Percentiles rank a stretch among this genome's conserved stretches.
phyloP scores from a whole-genome alignment of 2,888 invertebrate genomes.

The Dorcus hopei region DNA sequence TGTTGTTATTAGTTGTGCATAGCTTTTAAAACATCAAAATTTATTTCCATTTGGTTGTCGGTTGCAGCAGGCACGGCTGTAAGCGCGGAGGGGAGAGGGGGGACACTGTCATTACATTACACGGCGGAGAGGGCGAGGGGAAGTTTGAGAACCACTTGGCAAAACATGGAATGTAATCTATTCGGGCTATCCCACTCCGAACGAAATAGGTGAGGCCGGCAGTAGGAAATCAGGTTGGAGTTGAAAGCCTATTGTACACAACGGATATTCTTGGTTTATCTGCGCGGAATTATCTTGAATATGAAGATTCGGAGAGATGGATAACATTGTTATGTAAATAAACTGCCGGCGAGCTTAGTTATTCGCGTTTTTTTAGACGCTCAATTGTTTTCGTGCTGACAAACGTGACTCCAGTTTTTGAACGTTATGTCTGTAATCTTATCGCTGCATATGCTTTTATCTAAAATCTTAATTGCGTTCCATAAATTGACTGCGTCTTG shows the following conservation, averaged over 20 bases:
- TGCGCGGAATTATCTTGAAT: slow-evolving; percentile 1
- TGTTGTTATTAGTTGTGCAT: slow-evolving; percentile 9
- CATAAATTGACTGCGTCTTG: no score
- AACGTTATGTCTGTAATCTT: no score
- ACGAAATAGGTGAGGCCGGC: slow-evolving; percentile 15
- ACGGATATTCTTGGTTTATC: slow-evolving; percentile 4
- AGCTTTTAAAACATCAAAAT: slow-evolving; percentile 13
- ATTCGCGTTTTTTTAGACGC: no score
- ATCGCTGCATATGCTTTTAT: no score
- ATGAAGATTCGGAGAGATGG: no score
- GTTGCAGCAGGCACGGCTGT: slow-evolving; percentile 3
- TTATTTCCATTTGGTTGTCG: slow-evolving; percentile 20
- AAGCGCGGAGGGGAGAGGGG: slow-evolving; percentile 2
- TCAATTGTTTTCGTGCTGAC: no score
- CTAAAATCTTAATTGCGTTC: no score
- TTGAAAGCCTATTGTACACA: slow-evolving; percentile 7
- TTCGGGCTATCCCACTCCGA: slow-evolving; percentile 16
- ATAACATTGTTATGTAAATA: no score
- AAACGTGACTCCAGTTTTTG: no score
- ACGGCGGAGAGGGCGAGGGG: slow-evolving; percentile 7
- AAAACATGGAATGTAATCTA: slow-evolving; percentile 23
- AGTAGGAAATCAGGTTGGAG: slow-evolving; percentile 9
- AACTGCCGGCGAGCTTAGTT: no score
- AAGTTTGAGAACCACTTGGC: slow-evolving; percentile 18
- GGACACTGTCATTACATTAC: slow-evolving; percentile 10